A percentile compares a stretch with the other conserved stretches of the same genome.
phyloP scores from a whole-genome alignment of 30 jellyfish, hydroid and myxozoan genomes.

The Chrysaora quinquecirrha region DNA sequence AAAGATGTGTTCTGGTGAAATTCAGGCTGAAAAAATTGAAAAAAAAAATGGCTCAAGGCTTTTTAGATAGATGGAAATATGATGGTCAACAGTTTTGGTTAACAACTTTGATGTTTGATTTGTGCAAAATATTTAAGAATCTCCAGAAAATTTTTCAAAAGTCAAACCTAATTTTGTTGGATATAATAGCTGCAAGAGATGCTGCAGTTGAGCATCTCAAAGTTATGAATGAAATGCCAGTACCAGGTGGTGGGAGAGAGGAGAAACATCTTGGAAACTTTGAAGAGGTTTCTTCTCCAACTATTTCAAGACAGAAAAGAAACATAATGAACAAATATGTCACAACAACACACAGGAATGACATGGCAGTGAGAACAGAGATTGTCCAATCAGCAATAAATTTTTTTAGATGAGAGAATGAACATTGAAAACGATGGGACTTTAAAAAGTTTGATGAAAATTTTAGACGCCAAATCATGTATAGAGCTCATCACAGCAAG shows the following conservation, averaged over 20 bases:
- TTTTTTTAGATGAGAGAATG: conserved; percentile 35
- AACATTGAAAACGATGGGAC: conserved; percentile 30
- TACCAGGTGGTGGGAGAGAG: conserved; percentile 48
- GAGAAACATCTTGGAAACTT: conserved; percentile 13
- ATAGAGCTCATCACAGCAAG: conserved; percentile 12
- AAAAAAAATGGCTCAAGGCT: conserved; percentile 8
- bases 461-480: conserved; percentile 15
- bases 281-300: background rate
- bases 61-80: conserved; percentile 2
- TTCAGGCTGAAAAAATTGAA: conserved; percentile 11
- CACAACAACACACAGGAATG: conserved; percentile 25
- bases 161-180: conserved; percentile 36
- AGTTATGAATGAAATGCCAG: conserved; percentile 34
- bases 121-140: conserved; percentile 35
- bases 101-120: conserved; percentile 29
- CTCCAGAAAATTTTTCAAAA: too few species aligned
- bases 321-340: conserved; percentile 11
- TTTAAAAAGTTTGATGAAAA: conserved; percentile 5
- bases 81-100: conserved; percentile 35
- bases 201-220: conserved; percentile 35
- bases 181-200: conserved; percentile 42
- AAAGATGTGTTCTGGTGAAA: conserved; percentile 9
- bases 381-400: conserved; percentile 36
- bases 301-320: background rate
- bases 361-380: conserved; percentile 17